Conservation (phyloP, 1,140 invertebrate genomes). For the fruit fly (Drosophila melanogaster) region Release_6_plus_ISO1_MT NT_037436.4:820501-821000, state of each 20-base stretch:
- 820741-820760: slow-evolving; percentile 27
- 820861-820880: slow-evolving; percentile 45
- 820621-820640: slow-evolving; percentile 76
- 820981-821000: slow-evolving; percentile 28
- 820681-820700: slow-evolving; percentile 64
- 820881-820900: slow-evolving; percentile 73
- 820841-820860: slow-evolving; percentile 9
- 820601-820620: slow-evolving; percentile 39
- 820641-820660: slow-evolving; percentile 78
- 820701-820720: slow-evolving; percentile 52
- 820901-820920: slow-evolving; percentile 78
- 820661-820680: slow-evolving; percentile 82
- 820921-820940: slow-evolving; percentile 53
- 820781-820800: slow-evolving; percentile 34
- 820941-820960: slow-evolving; percentile 58
- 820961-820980: slow-evolving; percentile 4
- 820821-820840: slow-evolving; percentile 71
- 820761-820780: slow-evolving; percentile 1
- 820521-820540: no score
- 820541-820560: no score
- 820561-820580: neutral
- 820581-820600: neutral
- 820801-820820: slow-evolving; percentile 80
- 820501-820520: no score
- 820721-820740: slow-evolving; percentile 44